phyloP scores from a whole-genome alignment of 2,113 vertebrate genomes.

The Monopterus albus region DNA sequence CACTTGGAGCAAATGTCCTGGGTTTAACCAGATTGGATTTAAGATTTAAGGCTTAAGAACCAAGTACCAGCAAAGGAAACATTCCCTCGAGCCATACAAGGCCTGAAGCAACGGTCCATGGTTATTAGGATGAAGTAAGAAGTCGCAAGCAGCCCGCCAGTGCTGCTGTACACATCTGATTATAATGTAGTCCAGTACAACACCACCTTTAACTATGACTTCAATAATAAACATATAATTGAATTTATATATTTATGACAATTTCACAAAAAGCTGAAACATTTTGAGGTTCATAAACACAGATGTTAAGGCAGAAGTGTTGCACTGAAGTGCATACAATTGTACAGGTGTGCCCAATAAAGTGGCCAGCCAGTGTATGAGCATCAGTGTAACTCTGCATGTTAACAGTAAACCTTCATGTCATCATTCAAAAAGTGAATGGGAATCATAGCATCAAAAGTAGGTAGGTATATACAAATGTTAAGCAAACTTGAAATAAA shows the following conservation, averaged over 20 bases:
- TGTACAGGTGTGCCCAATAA: no score
- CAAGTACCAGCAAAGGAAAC: slow-evolving; percentile 40
- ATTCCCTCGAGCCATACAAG: slow-evolving; percentile 62
- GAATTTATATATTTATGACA: no score
- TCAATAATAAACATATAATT: no score
- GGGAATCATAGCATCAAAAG: background rate
- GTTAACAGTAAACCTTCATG: background rate
- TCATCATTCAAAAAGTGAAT: background rate
- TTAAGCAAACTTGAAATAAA: background rate
- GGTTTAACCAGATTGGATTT: slow-evolving; percentile 63
- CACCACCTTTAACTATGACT: no score
- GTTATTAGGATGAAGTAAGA: slow-evolving; percentile 43
- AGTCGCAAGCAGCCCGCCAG: slow-evolving; percentile 12
- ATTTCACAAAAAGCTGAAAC: no score
- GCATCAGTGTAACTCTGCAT: background rate
- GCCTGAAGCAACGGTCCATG: slow-evolving; percentile 49
- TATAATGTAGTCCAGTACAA: no score
- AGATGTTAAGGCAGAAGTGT: no score
- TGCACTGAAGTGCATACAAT: no score
- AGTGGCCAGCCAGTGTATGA: no score
- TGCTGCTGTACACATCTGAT: slow-evolving; percentile 13
- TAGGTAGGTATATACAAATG: background rate
- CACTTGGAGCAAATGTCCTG: slow-evolving; percentile 31
- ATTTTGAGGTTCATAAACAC: no score
- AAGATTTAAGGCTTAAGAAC: slow-evolving; percentile 60